These are phyloP conservation scores for Axea sp. DNA, from an alignment of 2,888 invertebrate genomes.

Conservation along the genomic window DNA sequence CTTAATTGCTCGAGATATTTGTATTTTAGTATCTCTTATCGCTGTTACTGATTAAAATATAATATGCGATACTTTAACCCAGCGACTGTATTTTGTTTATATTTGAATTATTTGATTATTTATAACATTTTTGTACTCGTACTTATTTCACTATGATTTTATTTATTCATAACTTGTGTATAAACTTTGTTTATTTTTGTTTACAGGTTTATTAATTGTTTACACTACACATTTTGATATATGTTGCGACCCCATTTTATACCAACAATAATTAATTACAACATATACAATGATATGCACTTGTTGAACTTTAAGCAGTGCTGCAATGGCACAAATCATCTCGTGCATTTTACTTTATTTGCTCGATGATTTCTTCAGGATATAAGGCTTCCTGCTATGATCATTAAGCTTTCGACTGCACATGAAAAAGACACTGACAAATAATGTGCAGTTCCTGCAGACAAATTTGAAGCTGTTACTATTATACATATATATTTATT, in stretches of 20 bases:
- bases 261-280: constrained; percentile 26
- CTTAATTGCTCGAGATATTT: too few species aligned
- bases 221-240: constrained; percentile 40
- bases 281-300: constrained; percentile 25
- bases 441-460: constrained; percentile 74
- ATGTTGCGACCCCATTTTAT: constrained; percentile 21
- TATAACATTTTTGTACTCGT: too few species aligned
- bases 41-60: constrained; percentile 65
- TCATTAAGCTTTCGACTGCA: constrained; percentile 70
- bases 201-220: constrained; percentile 72
- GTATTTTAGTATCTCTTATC: too few species aligned
- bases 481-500: constrained; percentile 35
- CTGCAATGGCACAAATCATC: constrained; percentile 65
- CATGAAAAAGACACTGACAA: constrained; percentile 67
- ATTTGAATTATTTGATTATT: too few species aligned
- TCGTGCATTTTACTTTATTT: constrained; percentile 73
- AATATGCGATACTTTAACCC: constrained; percentile 47
- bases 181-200: constrained; percentile 68
- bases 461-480: constrained; percentile 73
- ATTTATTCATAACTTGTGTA: too few species aligned
- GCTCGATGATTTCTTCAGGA: constrained; percentile 65
- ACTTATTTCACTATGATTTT: too few species aligned
- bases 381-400: constrained; percentile 67
- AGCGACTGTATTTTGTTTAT: constrained; percentile 7
- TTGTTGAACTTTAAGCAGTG: constrained; percentile 23